These are phyloP conservation scores for Temnothorax unifasciatus DNA, from an alignment of 2,888 invertebrate genomes.

Conservation along the genomic window DNA sequence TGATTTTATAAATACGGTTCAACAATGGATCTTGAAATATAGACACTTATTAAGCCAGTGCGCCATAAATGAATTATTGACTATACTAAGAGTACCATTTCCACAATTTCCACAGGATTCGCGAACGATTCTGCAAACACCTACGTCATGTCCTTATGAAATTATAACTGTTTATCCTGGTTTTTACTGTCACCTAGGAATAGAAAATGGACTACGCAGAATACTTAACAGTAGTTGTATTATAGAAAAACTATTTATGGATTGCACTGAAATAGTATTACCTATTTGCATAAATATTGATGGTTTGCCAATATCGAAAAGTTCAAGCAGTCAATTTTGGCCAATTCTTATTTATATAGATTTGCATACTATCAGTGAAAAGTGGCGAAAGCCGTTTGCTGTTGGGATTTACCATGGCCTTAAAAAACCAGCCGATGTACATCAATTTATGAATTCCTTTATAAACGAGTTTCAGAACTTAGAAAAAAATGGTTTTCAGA, in stretches of 20 bases:
- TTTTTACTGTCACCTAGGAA: conserved; percentile 22
- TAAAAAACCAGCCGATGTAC: conserved; percentile 16
- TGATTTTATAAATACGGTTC: conserved; percentile 15
- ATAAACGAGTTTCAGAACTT: conserved; percentile 11
- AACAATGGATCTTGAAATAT: conserved; percentile 25
- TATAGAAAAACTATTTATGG: conserved; percentile 19
- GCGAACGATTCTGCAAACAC: conserved; percentile 29
- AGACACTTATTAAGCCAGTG: not conserved
- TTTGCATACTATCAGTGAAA: conserved; percentile 19
- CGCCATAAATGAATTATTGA: conserved; percentile 18
- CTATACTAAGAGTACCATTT: conserved; percentile 28
- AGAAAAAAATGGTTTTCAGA: conserved; percentile 2
- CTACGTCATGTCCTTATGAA: conserved; percentile 25
- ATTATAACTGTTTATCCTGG: conserved; percentile 20
- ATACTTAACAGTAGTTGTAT: conserved; percentile 19
- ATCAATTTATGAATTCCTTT: conserved; percentile 12
- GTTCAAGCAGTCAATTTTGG: conserved; percentile 28
- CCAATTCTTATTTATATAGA: conserved; percentile 30
- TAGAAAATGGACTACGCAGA: conserved; percentile 27
- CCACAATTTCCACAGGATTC: conserved; percentile 25
- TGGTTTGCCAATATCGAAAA: conserved; percentile 17
- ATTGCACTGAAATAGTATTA: conserved; percentile 16
- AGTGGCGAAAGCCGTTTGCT: conserved; percentile 21
- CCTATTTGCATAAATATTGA: conserved; percentile 17
- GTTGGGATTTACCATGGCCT: conserved; percentile 14